Evolutionary conservation across 2,888 invertebrate species (phyloP), one percentile per base, ranked within the genome.

Genomic region (Dorcus parallelipipedus): DNA sequence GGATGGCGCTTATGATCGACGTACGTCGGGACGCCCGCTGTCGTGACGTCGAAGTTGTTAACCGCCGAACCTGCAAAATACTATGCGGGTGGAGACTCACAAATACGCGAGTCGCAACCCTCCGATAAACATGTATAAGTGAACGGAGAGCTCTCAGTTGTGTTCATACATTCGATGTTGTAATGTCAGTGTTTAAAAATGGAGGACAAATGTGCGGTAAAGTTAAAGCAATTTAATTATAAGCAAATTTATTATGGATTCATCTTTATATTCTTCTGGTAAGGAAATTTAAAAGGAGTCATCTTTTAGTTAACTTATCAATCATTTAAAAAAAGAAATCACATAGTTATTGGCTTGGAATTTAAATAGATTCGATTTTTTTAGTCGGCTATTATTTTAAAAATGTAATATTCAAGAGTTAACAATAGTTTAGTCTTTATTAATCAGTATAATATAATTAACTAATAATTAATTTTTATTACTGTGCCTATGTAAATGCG

Each of bases 211-310:
- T 66, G 64, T 70, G 67, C 64, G 38, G 54, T 54, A 52, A 58
- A 38, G 56, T 65, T 67, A 68, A 68, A 60, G 58, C 63, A 58
- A 57, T 65, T 56, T 65, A 61, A 65, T 62, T 65, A 62, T 59
- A 60, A 63, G 64, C 61, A 52, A 59, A 60, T 67, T 68, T 70
- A 71, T 72, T 70, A 76, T 76, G 76, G 76, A 76, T 71, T 69
- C 73, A 65, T 72, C 76, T 66, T 75, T 76, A 76, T 75, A 76
- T 71, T 69, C 73, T 64, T 72, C 76, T 66, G 76, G 76, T 76
- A 74, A 76, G 76, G 45, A 61, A 33, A 38, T 43, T 58, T 49
- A 54, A 51, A 33, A 33, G 6, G 26, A 33, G 26, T 33, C 26
- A 33, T 33, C 26, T 6, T 33, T 33, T 33, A 33, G 26, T 6